Conservation (phyloP, 35 echinoderm and acorn worm genomes). For the Apostichopus parvimensis region DNA sequence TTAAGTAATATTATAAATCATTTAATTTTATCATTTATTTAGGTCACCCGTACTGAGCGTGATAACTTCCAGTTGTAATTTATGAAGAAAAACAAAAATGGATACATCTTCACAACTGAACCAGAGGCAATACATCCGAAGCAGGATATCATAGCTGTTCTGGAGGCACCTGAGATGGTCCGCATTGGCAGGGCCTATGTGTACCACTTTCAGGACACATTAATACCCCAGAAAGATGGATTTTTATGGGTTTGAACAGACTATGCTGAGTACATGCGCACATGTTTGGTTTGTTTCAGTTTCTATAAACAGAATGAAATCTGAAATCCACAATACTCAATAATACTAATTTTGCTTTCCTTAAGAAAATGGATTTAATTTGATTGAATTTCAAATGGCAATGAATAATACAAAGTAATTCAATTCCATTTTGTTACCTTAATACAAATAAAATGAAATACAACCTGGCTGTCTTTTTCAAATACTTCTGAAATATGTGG, state of each 20-base stretch:
- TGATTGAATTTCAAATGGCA: neutral
- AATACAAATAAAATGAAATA: too few species aligned
- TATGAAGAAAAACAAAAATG: slow-evolving; percentile 34
- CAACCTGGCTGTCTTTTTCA: too few species aligned
- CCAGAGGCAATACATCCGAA: slow-evolving; percentile 29
- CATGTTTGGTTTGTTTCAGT: too few species aligned
- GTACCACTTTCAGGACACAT: slow-evolving; percentile 41
- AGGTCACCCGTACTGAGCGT: slow-evolving; percentile 17
- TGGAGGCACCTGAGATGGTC: slow-evolving; percentile 28
- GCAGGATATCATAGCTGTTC: neutral
- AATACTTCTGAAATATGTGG: neutral
- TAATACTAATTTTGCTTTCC: neutral
- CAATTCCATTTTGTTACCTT: too few species aligned
- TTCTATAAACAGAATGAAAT: too few species aligned
- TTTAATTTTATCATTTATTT: neutral
- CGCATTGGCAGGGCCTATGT: slow-evolving; percentile 22
- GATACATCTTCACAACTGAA: slow-evolving; percentile 45
- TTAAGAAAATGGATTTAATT: neutral
- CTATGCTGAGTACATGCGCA: neutral
- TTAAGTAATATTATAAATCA: too few species aligned
- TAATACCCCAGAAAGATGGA: neutral
- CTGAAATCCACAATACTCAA: too few species aligned
- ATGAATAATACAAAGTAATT: neutral
- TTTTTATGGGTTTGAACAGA: neutral
- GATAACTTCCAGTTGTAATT: slow-evolving; percentile 42